Conservation (phyloP, 2,797 vertebrate species). For the Cyclura pinguis region DNA sequence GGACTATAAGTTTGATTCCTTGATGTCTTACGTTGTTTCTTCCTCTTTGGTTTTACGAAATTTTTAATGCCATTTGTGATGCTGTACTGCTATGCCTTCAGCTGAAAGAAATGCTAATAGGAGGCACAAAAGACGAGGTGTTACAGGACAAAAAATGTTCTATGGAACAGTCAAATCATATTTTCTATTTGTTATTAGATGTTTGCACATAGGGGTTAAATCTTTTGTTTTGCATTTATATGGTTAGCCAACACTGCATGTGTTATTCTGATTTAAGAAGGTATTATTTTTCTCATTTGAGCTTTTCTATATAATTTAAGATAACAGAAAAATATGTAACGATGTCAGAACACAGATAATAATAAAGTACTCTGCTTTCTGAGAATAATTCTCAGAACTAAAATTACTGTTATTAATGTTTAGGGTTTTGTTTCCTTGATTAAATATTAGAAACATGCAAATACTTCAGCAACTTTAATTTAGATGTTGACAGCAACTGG, state of each 20-base stretch:
- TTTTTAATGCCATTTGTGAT: background rate
- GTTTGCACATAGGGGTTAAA: background rate
- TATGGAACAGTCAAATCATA: background rate
- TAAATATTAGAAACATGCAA: slow-evolving; percentile 57
- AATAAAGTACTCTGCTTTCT: slow-evolving; percentile 17
- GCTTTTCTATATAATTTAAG: slow-evolving; percentile 53
- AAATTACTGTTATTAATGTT: slow-evolving; percentile 21
- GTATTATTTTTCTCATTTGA: slow-evolving; percentile 26
- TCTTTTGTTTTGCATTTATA: background rate
- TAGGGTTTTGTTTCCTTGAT: slow-evolving; percentile 38
- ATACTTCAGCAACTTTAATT: slow-evolving; percentile 44
- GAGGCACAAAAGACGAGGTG: background rate
- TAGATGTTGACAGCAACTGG: slow-evolving; percentile 50
- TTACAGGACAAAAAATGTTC: background rate
- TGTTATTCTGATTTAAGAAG: slow-evolving; percentile 43
- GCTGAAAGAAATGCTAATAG: background rate
- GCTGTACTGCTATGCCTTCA: background rate
- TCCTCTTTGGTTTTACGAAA: background rate
- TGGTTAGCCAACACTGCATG: background rate
- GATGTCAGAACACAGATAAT: slow-evolving; percentile 25
- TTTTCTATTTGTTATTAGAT: background rate
- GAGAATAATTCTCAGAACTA: slow-evolving; percentile 49
- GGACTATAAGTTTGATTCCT: background rate
- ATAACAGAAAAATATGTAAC: background rate
- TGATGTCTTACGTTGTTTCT: background rate